These are phyloP conservation scores for Trichonephila clavipes DNA, from an alignment of 1,140 invertebrate genomes.

Conservation along the genomic window DNA sequence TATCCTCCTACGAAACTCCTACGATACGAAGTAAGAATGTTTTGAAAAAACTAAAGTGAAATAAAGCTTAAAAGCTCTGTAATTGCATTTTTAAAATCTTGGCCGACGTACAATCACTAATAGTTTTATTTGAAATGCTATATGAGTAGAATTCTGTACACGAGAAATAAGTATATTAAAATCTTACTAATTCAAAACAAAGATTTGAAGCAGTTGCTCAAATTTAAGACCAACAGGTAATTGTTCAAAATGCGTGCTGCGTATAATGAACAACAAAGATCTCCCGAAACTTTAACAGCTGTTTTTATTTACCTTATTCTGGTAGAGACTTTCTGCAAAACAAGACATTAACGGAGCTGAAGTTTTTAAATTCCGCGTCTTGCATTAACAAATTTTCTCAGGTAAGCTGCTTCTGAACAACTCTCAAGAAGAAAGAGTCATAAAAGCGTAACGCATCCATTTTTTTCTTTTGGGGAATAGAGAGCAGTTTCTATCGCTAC, in stretches of 20 bases:
- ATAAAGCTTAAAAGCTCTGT: too few relatives aligned
- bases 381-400: constrained; percentile 67
- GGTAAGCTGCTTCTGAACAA: constrained; percentile 53
- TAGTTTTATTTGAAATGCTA: background rate
- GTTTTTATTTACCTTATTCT: constrained; percentile 54
- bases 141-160: too few relatives aligned
- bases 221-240: constrained; percentile 54
- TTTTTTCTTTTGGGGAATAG: constrained; percentile 43
- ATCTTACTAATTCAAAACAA: background rate
- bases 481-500: constrained; percentile 30
- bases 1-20: too few relatives aligned
- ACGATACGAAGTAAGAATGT: too few relatives aligned
- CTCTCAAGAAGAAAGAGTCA: constrained; percentile 39
- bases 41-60: too few relatives aligned
- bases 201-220: background rate
- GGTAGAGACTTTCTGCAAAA: constrained; percentile 24
- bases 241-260: constrained; percentile 49
- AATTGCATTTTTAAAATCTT: too few relatives aligned
- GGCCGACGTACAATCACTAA: background rate
- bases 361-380: constrained; percentile 47
- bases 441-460: constrained; percentile 38
- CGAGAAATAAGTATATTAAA: background rate
- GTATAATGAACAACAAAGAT: constrained; percentile 51
- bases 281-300: constrained; percentile 44
- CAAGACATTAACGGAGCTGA: constrained; percentile 53